phyloP scores from a whole-genome alignment of 92 coral and sea anemone genomes.

The Palythoa grandis region DNA sequence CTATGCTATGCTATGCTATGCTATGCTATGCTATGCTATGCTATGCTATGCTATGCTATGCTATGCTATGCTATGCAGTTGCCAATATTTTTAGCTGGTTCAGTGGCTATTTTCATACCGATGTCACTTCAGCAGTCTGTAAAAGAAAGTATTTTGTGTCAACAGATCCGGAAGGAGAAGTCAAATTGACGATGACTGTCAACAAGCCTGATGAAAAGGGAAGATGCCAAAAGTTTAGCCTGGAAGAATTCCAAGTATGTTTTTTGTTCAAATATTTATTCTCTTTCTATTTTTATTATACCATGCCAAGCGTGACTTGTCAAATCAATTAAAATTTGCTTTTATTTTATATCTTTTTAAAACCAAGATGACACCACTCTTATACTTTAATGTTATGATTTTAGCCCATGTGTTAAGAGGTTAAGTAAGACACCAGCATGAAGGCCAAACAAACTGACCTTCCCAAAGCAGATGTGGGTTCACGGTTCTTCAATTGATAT shows the following conservation, averaged over 20 bases:
- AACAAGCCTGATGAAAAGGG: constrained; percentile 63
- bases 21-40: neutral
- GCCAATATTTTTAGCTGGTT: too few species aligned
- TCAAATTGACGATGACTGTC: constrained; percentile 70
- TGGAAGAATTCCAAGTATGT: constrained; percentile 70
- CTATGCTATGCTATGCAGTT: neutral
- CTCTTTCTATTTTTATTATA: neutral
- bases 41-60: neutral
- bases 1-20: neutral
- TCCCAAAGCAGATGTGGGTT: too few species aligned
- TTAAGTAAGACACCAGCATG: too few species aligned
- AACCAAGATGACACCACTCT: too few species aligned
- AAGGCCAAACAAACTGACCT: too few species aligned
- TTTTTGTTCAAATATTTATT: neutral
- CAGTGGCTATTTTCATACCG: too few species aligned
- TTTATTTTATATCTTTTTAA: too few species aligned
- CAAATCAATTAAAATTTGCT: too few species aligned
- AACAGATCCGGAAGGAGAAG: constrained; percentile 63
- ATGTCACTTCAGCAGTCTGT: neutral
- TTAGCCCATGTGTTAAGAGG: too few species aligned
- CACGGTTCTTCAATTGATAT: too few species aligned
- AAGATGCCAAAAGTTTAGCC: constrained; percentile 81
- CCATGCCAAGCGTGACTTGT: too few species aligned
- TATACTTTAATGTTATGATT: too few species aligned
- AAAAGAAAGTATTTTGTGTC: neutral